A percentile compares a stretch with the other conserved stretches of the same genome.
Conservation (phyloP, 2,113 vertebrate species). For the Sphyrna mokarran region DNA sequence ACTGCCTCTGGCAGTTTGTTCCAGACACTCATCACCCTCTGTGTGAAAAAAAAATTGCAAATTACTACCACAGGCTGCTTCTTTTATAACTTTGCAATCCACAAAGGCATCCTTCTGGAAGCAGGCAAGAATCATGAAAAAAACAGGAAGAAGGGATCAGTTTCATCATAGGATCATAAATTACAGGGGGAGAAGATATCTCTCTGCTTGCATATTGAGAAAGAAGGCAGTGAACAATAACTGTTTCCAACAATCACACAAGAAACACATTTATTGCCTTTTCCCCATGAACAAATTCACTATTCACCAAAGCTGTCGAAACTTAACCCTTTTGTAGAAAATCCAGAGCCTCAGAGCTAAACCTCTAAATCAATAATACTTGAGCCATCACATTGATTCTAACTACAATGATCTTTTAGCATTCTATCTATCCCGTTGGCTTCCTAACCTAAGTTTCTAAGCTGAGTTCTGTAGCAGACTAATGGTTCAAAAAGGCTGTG, state of each 20-base stretch:
- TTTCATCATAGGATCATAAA: neutral
- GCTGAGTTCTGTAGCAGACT: neutral
- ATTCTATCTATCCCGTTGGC: neutral
- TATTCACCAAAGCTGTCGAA: neutral
- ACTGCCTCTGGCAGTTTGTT: too few relatives aligned
- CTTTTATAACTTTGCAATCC: neutral
- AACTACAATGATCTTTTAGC: neutral
- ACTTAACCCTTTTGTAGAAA: neutral
- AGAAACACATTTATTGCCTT: neutral
- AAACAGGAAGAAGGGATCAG: neutral
- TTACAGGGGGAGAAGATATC: neutral
- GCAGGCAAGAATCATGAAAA: neutral
- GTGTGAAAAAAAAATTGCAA: too few relatives aligned
- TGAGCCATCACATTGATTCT: neutral
- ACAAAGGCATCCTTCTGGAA: neutral
- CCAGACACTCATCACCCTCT: too few relatives aligned
- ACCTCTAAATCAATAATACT: neutral
- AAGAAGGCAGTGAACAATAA: neutral
- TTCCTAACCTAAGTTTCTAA: neutral
- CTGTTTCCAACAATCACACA: neutral
- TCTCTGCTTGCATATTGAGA: neutral
- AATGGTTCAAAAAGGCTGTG: neutral
- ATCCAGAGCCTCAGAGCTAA: neutral
- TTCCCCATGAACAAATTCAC: neutral
- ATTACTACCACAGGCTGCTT: neutral